Evolutionary conservation across 2,797 vertebrate genomes (phyloP), one percentile per base, ranked within the genome.

Genomic region (Cyclura pinguis): DNA sequence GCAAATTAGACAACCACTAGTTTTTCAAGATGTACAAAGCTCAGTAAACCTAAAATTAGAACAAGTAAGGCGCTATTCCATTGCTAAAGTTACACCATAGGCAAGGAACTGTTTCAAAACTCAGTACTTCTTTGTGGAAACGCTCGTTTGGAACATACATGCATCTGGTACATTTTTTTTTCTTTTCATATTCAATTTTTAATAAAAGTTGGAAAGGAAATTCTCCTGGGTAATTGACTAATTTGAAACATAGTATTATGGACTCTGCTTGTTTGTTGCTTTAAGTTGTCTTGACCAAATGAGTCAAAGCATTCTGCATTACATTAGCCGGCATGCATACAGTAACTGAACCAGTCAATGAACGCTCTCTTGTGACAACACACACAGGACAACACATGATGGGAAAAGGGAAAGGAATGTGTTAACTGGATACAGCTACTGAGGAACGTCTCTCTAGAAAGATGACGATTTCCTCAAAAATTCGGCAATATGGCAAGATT

Each of bases 371-470:
- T 94, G 95, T 85, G 14, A 93, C 93, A 90, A 92, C 92, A 94
- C 84, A 93, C 93, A 93, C 90, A 93, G 95, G 88, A 96, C 93
- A 93, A 89, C 95, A 92, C 94, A 84, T 92, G 93, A 93, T 84
- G 73, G 83, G 88, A 96, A 95, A 94, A 93, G 91, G 94, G 94
- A 94, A 84, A 92, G 92, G 95, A 92, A 94, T 94, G 64, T 95
- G 95, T 96, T 95, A 94, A 95, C 92, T 0, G 0, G 93, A 95
- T 93, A 95, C 47, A 76, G 64, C 91, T 94, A 96, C 89, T 76
- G 91, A 95, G 92, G 91, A 95, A 93, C 84, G 47, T 90, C 92
- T 93, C 92, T 96, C 94, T 95, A 96, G 83, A 95, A 94, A 93
- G 87, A 84, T 86, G 74, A 88, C 91, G 92, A 90, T 92, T 92